Conservation (phyloP, 2,797 vertebrate species). For the Pangasius larnaudii region DNA sequence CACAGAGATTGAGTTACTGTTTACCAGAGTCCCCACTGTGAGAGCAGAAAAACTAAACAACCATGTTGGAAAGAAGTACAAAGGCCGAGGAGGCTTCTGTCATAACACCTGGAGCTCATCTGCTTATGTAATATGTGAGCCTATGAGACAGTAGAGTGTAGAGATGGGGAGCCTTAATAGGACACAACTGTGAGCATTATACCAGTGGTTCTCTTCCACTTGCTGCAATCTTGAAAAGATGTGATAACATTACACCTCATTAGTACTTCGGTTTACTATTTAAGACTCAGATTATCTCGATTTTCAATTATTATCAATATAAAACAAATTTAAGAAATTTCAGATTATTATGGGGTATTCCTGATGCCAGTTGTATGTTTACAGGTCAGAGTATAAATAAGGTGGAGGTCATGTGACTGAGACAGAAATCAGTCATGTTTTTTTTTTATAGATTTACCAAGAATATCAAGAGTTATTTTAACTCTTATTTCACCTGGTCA, state of each 20-base stretch:
- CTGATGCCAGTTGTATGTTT: neutral
- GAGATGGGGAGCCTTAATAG: neutral
- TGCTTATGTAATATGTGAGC: constrained; percentile 24
- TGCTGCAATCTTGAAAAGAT: neutral
- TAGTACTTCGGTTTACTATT: neutral
- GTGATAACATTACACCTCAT: neutral
- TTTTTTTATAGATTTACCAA: neutral
- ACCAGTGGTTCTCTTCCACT: neutral
- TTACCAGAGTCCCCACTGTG: constrained; percentile 12
- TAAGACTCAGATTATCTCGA: neutral
- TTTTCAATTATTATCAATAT: neutral
- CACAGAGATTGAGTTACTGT: constrained; percentile 24
- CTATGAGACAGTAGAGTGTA: neutral
- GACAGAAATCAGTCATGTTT: neutral
- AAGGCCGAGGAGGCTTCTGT: neutral
- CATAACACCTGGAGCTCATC: constrained; percentile 31
- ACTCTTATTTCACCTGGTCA: neutral
- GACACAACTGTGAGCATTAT: constrained; percentile 11
- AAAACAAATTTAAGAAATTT: neutral
- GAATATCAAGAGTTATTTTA: neutral
- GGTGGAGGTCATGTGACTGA: neutral
- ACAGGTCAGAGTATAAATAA: neutral
- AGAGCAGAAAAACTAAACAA: constrained; percentile 25
- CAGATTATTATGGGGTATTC: neutral
- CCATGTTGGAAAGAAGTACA: constrained; percentile 7